phyloP scores from a whole-genome alignment of 1,140 invertebrate species.

The Lepidurus packardi region DNA sequence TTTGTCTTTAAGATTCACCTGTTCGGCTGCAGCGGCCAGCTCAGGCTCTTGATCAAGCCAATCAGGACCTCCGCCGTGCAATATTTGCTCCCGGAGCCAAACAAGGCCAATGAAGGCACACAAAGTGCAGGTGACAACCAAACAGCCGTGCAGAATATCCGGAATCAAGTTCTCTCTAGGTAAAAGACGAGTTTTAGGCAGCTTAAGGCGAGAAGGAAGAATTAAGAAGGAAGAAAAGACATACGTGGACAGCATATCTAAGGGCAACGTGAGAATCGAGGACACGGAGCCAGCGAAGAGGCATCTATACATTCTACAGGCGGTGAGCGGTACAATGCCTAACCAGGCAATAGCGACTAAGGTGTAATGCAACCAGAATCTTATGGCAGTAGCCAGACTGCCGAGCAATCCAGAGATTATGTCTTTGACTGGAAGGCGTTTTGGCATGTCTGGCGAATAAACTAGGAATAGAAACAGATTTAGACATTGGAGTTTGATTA shows the following conservation, averaged over 20 bases:
- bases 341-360: slow-evolving; percentile 95
- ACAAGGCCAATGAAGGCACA: slow-evolving; percentile 95
- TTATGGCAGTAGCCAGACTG: slow-evolving; percentile 82
- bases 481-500: neutral
- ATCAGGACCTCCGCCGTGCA: slow-evolving; percentile 92
- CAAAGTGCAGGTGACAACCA: slow-evolving; percentile 93
- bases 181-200: slow-evolving; percentile 19
- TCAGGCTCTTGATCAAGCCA: slow-evolving; percentile 70
- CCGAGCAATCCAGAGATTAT: slow-evolving; percentile 80
- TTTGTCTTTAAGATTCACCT: neutral
- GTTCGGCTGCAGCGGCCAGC: slow-evolving; percentile 34
- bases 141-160: slow-evolving; percentile 92
- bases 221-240: slow-evolving; percentile 37
- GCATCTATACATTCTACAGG: slow-evolving; percentile 90
- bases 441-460: slow-evolving; percentile 98
- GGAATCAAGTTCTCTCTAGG: slow-evolving; percentile 76
- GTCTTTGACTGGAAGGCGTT: slow-evolving; percentile 83
- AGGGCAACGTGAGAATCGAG: slow-evolving; percentile 71
- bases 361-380: slow-evolving; percentile 95
- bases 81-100: slow-evolving; percentile 95
- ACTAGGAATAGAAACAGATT: slow-evolving; percentile 50
- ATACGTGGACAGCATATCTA: slow-evolving; percentile 82
- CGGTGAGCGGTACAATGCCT: slow-evolving; percentile 91
- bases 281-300: slow-evolving; percentile 81
- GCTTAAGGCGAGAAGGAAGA: too few relatives aligned